Evolutionary conservation across 2,888 invertebrate genomes (phyloP), one percentile per base, ranked within the genome.

Genomic region (Phortica magna): DNA sequence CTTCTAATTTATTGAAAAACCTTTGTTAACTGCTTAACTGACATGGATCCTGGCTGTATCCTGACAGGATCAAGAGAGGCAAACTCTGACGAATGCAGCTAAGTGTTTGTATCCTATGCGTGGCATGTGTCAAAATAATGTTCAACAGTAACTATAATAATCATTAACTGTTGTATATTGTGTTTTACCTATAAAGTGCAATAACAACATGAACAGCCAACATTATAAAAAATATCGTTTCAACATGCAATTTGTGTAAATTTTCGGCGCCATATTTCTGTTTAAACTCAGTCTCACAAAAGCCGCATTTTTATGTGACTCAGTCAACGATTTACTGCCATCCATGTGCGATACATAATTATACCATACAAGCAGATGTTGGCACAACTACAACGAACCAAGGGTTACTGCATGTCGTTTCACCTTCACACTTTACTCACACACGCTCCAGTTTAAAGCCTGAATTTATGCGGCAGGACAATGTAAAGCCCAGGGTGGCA

Each of bases 401-500:
- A 31, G 31, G 31, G 31, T 31, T 31, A 31, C 5, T 31, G 31
- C 17, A 9, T 61, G 22, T 22, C n/a, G 7, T 12, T 39, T n/a
- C 65, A 5, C 53, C 10, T 14, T 42, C 57, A 64, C 22, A 17
- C 65, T 72, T 67, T 77, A 75, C 31, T 31, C 31, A 78, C 78
- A 80, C 74, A 81, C 79, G 55, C 80, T 77, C 61, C 79, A 67
- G 82, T 82, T 87, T 85, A 82, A 85, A 81, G 87, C 82, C 78
- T 79, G 78, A 75, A 74, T 82, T 4, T 31, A 31, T 31, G 31
- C 5, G 31, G 31, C 31, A 31, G 31, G 31, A 31, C 31, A 31
- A 31, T 31, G 31, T 31, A 31, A 31, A 31, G 31, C 1, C 31
- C 31, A 31, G 31, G 31, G 31, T 31, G 31, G 31, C 31, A 31